Base-by-base conservation (phyloP, 92 coral and sea anemone genomes). In the Galaxea fascicularis region DNA sequence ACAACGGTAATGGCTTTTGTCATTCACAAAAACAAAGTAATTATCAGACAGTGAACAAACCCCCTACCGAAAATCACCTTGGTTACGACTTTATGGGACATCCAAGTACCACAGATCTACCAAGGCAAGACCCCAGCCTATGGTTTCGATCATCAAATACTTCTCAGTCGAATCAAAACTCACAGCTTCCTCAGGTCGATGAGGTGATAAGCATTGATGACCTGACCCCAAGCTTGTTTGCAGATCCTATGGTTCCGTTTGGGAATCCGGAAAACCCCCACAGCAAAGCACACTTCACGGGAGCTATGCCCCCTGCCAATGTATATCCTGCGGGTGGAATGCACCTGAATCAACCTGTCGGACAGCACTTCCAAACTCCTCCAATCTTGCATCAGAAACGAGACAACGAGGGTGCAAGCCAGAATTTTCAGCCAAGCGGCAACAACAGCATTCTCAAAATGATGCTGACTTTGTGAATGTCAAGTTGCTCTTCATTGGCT, bases 371-470 rank as follows among this genome's bases (percentile, higher is more conserved):
- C 10, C 77, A 71, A 71, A 57, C 65, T 6, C 30, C 76, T 22
- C 86, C 71, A 41, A 58, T 56, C 41, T 22, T 39, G 53, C 78
- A 54, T 18, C 62, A 54, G 26, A 60, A 27, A 15, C 57, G 59
- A 45, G 24, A 5, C 14, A 15, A 22, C 18, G 69, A 59, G 18
- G 57, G 65, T 30, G 28, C 11, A 73, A 49, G 71, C 41, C 86
- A 57, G 47, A 41, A 27, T 9, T 69, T 68, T 22, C 76, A 68
- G 13, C 26, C 68, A 24, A 70, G 70, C 26, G 62, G 78, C 14
- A 71, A 57, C 60, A 71, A 71, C 78, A 71, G 86, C 78, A 49
- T 82, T 15, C 71, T 82, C 11, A 82, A 71, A 71, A 82, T 82
- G 86, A 82, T 82, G 78, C 45, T 82, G 22, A 71, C 76, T 24